Base-by-base conservation (phyloP, 2,113 vertebrate species). In the Mirounga angustirostris region DNA sequence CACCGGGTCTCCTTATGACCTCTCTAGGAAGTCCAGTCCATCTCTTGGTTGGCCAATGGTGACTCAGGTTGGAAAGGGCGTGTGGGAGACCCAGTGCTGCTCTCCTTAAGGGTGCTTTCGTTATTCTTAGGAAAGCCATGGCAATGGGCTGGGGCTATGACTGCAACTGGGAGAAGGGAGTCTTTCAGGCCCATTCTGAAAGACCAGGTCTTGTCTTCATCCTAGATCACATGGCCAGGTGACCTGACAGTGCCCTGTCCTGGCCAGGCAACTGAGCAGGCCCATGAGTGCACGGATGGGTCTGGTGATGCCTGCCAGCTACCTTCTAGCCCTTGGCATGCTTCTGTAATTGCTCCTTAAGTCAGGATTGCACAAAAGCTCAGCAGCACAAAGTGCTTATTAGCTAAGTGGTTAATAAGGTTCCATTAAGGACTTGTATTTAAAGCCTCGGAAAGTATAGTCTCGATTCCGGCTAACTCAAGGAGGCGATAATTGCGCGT, bases 401-500 rank as follows among this genome's bases (percentile, higher is more conserved):
- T 98, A 97, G 91, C 93, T 96, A 97, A 97, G 88, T 97, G 61
- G 81, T 95, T 97, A 97, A 93, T 98, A 69, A 96, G 88, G 30
- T 73, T 94, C 95, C 76, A 73, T 96, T 94, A 97, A 84, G 59
- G 58, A 97, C 56, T 79, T 86, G 81, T 52, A 61, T 56, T 78
- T 87, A 92, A 94, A 95, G 89, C 36, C 87, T 74, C 36, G 33
- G 79, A 94, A 88, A 87, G 28, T 26, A 36, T 26, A 65, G 46
- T 88, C 58, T 97, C 36, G 0, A 11, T 69, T 82, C 94, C 26
- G 59, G 83, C 69, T 76, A n/a, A 21, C 87, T 88, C 56, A 43
- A 30, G 89, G 36, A 52, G 74, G 43, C 46, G 28, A 1, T 89
- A 26, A 26, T 86, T n/a, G 46, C 3, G 1, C 0, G 1, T 81